Conservation (phyloP, 2,113 vertebrate species). For the Corydoras sp. region DNA sequence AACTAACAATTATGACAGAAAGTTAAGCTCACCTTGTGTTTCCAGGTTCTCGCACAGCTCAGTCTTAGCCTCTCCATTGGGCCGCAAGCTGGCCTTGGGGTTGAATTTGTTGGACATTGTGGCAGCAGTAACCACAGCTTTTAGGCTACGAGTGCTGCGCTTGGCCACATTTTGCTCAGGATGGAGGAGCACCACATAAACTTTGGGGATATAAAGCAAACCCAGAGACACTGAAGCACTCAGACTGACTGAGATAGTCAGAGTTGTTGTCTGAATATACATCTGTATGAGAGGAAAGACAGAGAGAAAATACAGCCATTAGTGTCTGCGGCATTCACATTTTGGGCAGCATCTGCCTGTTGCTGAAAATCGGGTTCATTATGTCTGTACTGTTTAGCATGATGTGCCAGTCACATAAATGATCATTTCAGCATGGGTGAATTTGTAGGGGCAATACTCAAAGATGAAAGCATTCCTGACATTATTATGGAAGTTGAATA, state of each 20-base stretch:
- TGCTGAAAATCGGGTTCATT: constrained; percentile 9
- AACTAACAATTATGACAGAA: too few relatives aligned
- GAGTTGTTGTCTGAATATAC: constrained; percentile 96
- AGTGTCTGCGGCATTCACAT: constrained; percentile 5
- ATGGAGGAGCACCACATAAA: constrained; percentile 96
- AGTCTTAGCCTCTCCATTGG: constrained; percentile 94
- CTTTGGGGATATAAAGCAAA: constrained; percentile 98
- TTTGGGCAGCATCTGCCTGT: constrained; percentile 13
- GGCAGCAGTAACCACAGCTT: constrained; percentile 91
- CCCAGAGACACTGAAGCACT: constrained; percentile 96
- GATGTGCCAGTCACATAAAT: constrained; percentile 16
- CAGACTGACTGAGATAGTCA: constrained; percentile 97
- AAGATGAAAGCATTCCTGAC: neutral
- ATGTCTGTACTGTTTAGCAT: constrained; percentile 8
- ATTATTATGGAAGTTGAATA: neutral
- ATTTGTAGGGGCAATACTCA: neutral
- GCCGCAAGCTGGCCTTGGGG: constrained; percentile 87
- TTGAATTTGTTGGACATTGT: constrained; percentile 99
- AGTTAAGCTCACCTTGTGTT: constrained; percentile 72
- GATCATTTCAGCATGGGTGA: constrained; percentile 21
- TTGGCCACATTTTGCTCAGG: constrained; percentile 98
- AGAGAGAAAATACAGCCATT: neutral
- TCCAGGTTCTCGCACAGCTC: constrained; percentile 95
- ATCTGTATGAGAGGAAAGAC: constrained; percentile 65
- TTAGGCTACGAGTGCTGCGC: constrained; percentile 92